Base-by-base conservation (phyloP, 1,140 invertebrate species). In the Pygmarrhopalites habei region DNA sequence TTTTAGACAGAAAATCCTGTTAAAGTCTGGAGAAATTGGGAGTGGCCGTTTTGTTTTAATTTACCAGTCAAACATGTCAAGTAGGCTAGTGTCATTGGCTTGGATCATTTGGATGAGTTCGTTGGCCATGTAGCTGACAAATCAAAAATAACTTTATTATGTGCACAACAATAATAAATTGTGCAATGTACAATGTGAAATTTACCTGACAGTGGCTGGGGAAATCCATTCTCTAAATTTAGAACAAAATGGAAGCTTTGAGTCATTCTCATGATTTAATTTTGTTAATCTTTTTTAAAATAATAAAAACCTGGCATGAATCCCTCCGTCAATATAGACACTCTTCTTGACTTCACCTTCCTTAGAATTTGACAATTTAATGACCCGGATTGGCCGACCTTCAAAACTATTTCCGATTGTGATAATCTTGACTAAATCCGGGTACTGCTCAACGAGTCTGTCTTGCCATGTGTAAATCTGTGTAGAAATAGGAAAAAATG, bases 161-260 rank as follows among this genome's bases (percentile, higher is more conserved):
- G n/a, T n/a, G n/a, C n/a, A n/a, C n/a, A n/a, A n/a, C n/a, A n/a
- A n/a, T n/a, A n/a, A n/a, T n/a, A n/a, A n/a, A n/a, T n/a, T n/a
- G n/a, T n/a, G n/a, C n/a, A n/a, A n/a, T n/a, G n/a, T n/a, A n/a
- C n/a, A n/a, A n/a, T n/a, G n/a, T n/a, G n/a, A n/a, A n/a, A n/a
- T n/a, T n/a, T n/a, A n/a, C n/a, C n/a, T n/a, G n/a, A n/a, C n/a
- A n/a, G 78, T 79, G 2, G 82, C 81, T 14, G 80, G 77, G 2
- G 81, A 73, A n/a, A 84, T 84, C 86, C 86, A 88, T 75, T 85
- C 82, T 21, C 83, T 76, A 3, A 82, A 82, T n/a, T n/a, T n/a
- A n/a, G n/a, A n/a, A n/a, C n/a, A n/a, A n/a, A n/a, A n/a, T n/a
- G n/a, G n/a, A n/a, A n/a, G n/a, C n/a, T n/a, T n/a, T n/a, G n/a